Percentiles rank a stretch among this genome's conserved stretches.
These are phyloP conservation scores for Petrolisthes cinctipes DNA, from an alignment of 2,888 invertebrate species.

Conservation along the genomic window DNA sequence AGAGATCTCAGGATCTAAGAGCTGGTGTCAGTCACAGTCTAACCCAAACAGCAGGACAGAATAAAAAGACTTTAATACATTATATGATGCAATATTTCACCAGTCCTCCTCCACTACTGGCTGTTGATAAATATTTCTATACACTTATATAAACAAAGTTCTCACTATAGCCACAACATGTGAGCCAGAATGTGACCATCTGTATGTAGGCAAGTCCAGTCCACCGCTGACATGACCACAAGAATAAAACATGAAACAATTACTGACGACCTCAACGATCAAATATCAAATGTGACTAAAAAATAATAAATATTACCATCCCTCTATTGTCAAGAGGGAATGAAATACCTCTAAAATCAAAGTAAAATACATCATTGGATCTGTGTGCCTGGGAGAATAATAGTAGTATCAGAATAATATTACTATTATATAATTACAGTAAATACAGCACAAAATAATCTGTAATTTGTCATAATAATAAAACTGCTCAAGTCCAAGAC, in stretches of 20 bases:
- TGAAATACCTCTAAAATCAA: slow-evolving; percentile 20
- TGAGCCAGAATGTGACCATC: slow-evolving; percentile 58
- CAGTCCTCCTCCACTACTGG: slow-evolving; percentile 50
- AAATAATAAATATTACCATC: slow-evolving; percentile 26
- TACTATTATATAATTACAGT: background rate
- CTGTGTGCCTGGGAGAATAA: slow-evolving; percentile 19
- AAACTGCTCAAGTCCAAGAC: too few relatives aligned
- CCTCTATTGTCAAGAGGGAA: slow-evolving; percentile 12
- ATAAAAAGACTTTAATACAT: slow-evolving; percentile 50
- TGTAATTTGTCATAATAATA: too few relatives aligned
- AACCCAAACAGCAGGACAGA: slow-evolving; percentile 47
- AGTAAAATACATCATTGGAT: slow-evolving; percentile 31
- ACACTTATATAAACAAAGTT: slow-evolving; percentile 43
- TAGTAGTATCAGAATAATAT: background rate
- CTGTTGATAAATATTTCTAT: slow-evolving; percentile 46
- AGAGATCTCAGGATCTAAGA: too few relatives aligned
- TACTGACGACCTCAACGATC: slow-evolving; percentile 25
- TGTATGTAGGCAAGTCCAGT: slow-evolving; percentile 57
- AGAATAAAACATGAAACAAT: slow-evolving; percentile 20
- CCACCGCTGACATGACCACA: slow-evolving; percentile 48
- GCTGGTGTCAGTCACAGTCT: background rate
- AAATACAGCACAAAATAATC: background rate
- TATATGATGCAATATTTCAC: slow-evolving; percentile 42
- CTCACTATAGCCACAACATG: slow-evolving; percentile 48
- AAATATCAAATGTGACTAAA: slow-evolving; percentile 46